A percentile compares a stretch with the other conserved stretches of the same genome.
phyloP scores from a whole-genome alignment of 2,113 vertebrate genomes.

The Meles meles region DNA sequence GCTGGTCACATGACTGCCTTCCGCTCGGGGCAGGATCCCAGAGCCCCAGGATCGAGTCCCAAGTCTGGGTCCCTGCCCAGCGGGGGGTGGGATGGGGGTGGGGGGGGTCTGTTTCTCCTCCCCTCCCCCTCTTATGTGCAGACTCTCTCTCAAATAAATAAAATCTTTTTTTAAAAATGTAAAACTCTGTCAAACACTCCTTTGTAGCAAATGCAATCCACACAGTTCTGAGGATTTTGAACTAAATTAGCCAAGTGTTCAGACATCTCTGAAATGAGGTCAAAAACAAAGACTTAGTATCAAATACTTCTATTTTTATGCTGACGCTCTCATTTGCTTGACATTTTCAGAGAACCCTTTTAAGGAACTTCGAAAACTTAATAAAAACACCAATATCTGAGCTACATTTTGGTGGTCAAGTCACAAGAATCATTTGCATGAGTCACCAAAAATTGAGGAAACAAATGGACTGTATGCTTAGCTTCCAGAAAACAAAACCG shows the following conservation, averaged over 20 bases:
- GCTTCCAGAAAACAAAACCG: neutral
- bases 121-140: no score
- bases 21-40: no score
- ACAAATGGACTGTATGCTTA: accelerated
- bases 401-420: neutral
- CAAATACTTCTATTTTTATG: neutral
- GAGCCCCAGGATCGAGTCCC: no score
- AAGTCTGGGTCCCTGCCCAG: no score
- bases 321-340: neutral
- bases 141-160: no score
- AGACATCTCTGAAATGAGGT: no score
- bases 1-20: no score
- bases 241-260: neutral
- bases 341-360: neutral
- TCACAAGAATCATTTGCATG: neutral
- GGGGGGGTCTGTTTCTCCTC: no score
- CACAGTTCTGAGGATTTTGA: neutral
- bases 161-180: no score
- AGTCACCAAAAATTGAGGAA: no score
- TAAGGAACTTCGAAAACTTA: neutral
- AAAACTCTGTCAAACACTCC: neutral
- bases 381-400: neutral
- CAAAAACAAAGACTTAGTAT: neutral
- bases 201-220: neutral
- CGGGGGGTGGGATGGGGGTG: no score